Conservation (phyloP, 2,113 vertebrate genomes). For the Raja brachyura region DNA sequence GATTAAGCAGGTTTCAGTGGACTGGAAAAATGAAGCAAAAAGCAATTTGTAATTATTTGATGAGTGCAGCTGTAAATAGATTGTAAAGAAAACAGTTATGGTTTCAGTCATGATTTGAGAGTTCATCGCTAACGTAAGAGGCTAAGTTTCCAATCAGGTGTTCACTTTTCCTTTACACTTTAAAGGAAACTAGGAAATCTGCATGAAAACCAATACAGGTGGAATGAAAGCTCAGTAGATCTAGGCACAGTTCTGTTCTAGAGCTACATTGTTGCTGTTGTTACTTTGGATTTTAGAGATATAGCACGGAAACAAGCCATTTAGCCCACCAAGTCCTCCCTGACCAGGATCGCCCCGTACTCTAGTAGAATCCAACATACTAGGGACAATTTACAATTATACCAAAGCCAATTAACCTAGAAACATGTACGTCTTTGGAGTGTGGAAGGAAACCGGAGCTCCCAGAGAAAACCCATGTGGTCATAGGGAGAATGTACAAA, state of each 20-base stretch:
- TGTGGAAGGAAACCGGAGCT: too few relatives aligned
- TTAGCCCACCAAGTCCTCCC: too few relatives aligned
- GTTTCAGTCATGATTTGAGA: neutral
- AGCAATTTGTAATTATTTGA: neutral
- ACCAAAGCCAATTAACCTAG: too few relatives aligned
- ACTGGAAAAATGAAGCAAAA: neutral
- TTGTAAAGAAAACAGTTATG: neutral
- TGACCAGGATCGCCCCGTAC: too few relatives aligned
- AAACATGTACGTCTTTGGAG: too few relatives aligned
- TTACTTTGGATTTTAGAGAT: neutral
- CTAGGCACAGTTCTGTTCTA: neutral
- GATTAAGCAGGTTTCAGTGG: neutral
- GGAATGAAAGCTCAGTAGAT: neutral
- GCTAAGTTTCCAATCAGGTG: neutral
- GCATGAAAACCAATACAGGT: neutral
- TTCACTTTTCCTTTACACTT: neutral
- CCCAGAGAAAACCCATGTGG: too few relatives aligned
- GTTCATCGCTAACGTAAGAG: neutral
- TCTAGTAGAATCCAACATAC: too few relatives aligned
- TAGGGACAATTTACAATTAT: too few relatives aligned
- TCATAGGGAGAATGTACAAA: too few relatives aligned
- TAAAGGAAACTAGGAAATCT: neutral
- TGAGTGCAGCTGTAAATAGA: neutral
- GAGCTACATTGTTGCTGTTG: neutral
- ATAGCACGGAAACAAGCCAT: too few relatives aligned